Base-by-base conservation (phyloP, 2,113 vertebrate genomes). In the Ondatra zibethicus region DNA sequence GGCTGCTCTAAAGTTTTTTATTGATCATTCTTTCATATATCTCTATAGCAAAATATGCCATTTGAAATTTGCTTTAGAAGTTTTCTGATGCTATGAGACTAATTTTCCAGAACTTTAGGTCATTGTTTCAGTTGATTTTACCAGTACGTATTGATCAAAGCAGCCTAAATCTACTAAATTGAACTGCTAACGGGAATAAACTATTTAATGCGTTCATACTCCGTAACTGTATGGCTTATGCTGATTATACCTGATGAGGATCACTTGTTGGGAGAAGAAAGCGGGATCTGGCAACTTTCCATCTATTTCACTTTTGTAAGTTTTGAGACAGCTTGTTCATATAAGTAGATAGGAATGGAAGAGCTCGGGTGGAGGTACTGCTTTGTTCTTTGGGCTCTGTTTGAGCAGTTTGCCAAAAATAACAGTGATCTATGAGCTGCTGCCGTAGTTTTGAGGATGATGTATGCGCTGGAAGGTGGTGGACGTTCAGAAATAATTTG, bases 301-400 rank as follows among this genome's bases (percentile, higher is more conserved):
- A 33, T n/a, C 33, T 82, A 25, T 61, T 93, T 93, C 33, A 81
- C 80, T 94, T 94, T 66, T 63, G 29, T 58, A 86, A 45, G 10
- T 68, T 78, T 72, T 88, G n/a, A 93, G 47, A 78, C 31, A 36
- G 63, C 42, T 63, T 80, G 12, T 89, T 78, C 16, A 31, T n/a
- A 81, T 45, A 50, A 66, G 50, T 81, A n/a, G 52, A 68, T 11
- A 78, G 23, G 19, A 72, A 82, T 61, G 50, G 47, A 86, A 76
- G n/a, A 33, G 61, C 84, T 72, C 27, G 17, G 2, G 8, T 70
- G 23, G 47, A 33, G 52, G 42, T 16, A 19, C 19, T 25, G 16
- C 68, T 58, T 21, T 31, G 1, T 68, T 81, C 58, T 73, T 73
- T 39, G 42, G 88, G 70, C 33, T 73, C 31, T 8, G 36, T 88